Percentiles rank a stretch among this genome's conserved stretches.
Evolutionary conservation across 2,797 vertebrate genomes (phyloP).

Genomic region (Sphenopsis melanotis): DNA sequence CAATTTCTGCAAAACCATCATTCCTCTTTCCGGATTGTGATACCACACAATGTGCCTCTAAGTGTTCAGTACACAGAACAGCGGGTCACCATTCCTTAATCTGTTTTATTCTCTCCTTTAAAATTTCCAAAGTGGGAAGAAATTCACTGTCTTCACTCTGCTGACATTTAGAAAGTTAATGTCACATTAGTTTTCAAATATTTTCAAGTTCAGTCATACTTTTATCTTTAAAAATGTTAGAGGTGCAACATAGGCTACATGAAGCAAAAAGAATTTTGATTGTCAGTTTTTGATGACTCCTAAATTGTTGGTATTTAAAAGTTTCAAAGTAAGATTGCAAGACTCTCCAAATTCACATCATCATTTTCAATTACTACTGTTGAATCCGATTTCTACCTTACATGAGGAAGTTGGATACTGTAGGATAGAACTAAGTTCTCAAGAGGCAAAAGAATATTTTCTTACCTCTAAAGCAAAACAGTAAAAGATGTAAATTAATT

Average conservation of each 20-base stretch:
- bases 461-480: neutral
- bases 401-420: neutral
- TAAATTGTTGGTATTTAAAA: neutral
- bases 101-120: neutral
- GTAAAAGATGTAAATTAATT: neutral
- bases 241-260: neutral
- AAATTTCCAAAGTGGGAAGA: neutral
- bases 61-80: neutral
- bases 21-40: neutral
- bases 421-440: neutral
- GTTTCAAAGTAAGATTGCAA: neutral
- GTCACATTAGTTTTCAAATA: neutral
- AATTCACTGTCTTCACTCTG: neutral
- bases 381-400: neutral
- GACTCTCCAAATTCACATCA: neutral
- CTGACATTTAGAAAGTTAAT: neutral
- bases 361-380: neutral
- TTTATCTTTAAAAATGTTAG: neutral
- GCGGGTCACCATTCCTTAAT: neutral
- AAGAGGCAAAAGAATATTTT: neutral
- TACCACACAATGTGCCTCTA: neutral
- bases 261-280: neutral
- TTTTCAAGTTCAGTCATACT: neutral
- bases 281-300: neutral
- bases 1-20: neutral